Conservation (phyloP, 2,888 invertebrate genomes). For the Taenaris catops region DNA sequence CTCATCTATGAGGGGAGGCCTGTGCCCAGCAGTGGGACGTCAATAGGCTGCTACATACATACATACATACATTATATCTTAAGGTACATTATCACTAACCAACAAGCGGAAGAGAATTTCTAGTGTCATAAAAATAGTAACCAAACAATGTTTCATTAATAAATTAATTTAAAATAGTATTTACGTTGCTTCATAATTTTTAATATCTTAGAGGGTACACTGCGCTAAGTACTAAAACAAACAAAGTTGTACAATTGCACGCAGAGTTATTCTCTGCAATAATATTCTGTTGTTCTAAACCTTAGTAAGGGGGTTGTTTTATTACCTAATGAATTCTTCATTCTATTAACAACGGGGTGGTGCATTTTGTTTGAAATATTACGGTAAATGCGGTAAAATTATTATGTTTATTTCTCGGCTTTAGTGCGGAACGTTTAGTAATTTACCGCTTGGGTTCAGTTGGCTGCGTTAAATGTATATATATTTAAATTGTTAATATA, state of each 20-base stretch:
- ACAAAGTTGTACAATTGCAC: constrained; percentile 10
- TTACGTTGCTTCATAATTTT: constrained; percentile 5
- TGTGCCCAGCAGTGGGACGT: too few relatives aligned
- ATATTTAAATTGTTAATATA: too few relatives aligned
- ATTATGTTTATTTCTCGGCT: not conserved
- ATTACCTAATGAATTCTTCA: constrained; percentile 12
- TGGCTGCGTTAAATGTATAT: too few relatives aligned
- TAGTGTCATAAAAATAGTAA: too few relatives aligned
- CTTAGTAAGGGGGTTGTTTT: constrained; percentile 5
- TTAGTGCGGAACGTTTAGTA: too few relatives aligned
- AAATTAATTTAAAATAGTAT: constrained; percentile 2
- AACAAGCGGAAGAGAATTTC: not conserved
- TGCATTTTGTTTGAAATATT: constrained; percentile 4
- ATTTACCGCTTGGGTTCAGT: too few relatives aligned
- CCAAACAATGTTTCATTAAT: not conserved
- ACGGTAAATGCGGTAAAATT: constrained; percentile 4
- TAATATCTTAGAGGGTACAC: constrained; percentile 1
- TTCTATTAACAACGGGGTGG: constrained; percentile 7
- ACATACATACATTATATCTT: too few relatives aligned
- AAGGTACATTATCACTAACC: too few relatives aligned
- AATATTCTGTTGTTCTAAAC: constrained; percentile 1
- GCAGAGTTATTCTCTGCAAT: constrained; percentile 3
- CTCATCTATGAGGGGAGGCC: too few relatives aligned
- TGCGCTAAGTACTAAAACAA: constrained; percentile 8
- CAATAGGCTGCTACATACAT: too few relatives aligned